Evolutionary conservation across 2,888 invertebrate species (phyloP).

Genomic region (Syritta pipiens): DNA sequence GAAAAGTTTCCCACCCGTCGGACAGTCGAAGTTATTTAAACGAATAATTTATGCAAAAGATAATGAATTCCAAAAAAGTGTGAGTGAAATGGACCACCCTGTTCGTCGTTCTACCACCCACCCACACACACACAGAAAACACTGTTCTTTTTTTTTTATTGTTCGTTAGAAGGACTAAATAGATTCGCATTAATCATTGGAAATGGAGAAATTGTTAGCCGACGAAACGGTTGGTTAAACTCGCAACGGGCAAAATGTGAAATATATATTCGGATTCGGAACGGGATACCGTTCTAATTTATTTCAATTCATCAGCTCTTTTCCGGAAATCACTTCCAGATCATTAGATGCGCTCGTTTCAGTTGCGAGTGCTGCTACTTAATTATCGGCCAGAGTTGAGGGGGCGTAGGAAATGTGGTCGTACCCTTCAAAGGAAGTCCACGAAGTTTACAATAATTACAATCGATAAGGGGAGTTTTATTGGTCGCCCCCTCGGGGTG

Average conservation of each 20-base stretch:
- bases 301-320: slow-evolving; percentile 47
- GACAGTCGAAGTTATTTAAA: slow-evolving; percentile 40
- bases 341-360: slow-evolving; percentile 44
- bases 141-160: background rate
- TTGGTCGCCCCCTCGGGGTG: background rate
- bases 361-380: slow-evolving; percentile 1
- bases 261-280: slow-evolving; percentile 27
- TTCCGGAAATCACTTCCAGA: slow-evolving; percentile 36
- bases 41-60: slow-evolving; percentile 57
- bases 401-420: background rate
- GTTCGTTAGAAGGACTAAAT: slow-evolving; percentile 16
- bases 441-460: slow-evolving; percentile 12
- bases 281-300: slow-evolving; percentile 11
- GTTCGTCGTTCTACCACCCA: too few species aligned
- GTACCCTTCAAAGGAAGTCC: background rate
- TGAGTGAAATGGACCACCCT: slow-evolving; percentile 1
- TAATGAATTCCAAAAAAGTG: slow-evolving; percentile 41
- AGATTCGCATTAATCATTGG: slow-evolving; percentile 46
- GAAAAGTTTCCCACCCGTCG: slow-evolving; percentile 29
- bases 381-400: slow-evolving; percentile 10
- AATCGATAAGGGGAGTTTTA: slow-evolving; percentile 19
- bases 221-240: slow-evolving; percentile 27
- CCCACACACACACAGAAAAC: background rate
- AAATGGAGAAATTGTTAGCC: background rate
- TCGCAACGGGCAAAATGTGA: slow-evolving; percentile 20